Conservation (phyloP, 2,888 invertebrate species). For the Toxonevra muliebris region DNA sequence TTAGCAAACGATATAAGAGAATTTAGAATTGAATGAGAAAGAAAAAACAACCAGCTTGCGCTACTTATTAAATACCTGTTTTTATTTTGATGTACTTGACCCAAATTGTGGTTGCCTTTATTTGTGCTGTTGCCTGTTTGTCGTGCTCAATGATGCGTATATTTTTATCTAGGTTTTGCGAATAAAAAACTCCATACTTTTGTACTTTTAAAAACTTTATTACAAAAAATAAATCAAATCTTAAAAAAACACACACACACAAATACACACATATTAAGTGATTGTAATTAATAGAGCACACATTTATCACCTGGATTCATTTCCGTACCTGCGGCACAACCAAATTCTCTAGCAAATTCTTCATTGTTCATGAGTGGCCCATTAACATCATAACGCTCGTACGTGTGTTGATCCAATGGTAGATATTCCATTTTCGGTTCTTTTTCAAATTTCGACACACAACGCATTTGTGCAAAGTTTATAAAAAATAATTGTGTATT, state of each 20-base stretch:
- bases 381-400: slow-evolving; percentile 52
- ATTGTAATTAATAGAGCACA: slow-evolving; percentile 45
- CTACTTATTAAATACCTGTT: too few species aligned
- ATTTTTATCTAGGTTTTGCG: too few species aligned
- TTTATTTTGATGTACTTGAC: too few species aligned
- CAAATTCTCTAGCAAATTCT: slow-evolving; percentile 59
- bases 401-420: slow-evolving; percentile 51
- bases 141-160: too few species aligned
- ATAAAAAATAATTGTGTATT: slow-evolving; percentile 62
- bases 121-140: too few species aligned
- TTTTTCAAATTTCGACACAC: slow-evolving; percentile 44
- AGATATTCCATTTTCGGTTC: slow-evolving; percentile 43
- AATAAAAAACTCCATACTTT: not conserved
- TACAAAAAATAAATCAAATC: not conserved
- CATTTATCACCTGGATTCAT: slow-evolving; percentile 62
- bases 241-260: not conserved
- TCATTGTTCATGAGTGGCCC: slow-evolving; percentile 52
- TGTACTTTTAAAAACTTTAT: not conserved
- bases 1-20: too few species aligned
- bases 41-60: too few species aligned
- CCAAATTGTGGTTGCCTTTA: too few species aligned
- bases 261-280: not conserved
- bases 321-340: slow-evolving; percentile 51
- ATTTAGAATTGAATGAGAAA: too few species aligned
- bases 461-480: slow-evolving; percentile 57